phyloP scores from a whole-genome alignment of 1,140 invertebrate species.

The Rhagoletis zephyria region DNA sequence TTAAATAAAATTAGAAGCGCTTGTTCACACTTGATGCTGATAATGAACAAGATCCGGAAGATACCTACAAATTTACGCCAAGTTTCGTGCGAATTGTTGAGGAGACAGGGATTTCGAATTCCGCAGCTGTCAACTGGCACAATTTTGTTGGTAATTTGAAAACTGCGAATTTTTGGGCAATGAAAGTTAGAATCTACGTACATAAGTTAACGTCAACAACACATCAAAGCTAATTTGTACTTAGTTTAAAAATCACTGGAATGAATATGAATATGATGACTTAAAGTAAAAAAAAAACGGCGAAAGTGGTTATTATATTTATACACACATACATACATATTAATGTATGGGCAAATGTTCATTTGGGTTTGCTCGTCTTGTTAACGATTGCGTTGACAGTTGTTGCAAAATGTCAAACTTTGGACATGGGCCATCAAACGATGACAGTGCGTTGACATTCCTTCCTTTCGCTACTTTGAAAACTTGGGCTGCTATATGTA shows the following conservation, averaged over 20 bases:
- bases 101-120: too few relatives aligned
- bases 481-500: too few relatives aligned
- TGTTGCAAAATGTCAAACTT: constrained; percentile 37
- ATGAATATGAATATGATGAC: background rate
- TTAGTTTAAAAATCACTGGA: background rate
- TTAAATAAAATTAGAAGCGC: background rate
- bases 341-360: background rate
- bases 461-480: too few relatives aligned
- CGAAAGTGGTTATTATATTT: background rate
- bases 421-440: background rate
- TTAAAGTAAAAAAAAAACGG: background rate
- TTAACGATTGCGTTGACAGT: constrained; percentile 10
- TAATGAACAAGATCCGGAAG: too few relatives aligned
- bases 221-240: constrained; percentile 15
- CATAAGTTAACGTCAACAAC: background rate
- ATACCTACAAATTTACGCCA: too few relatives aligned
- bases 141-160: background rate
- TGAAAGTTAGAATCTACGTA: background rate
- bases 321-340: background rate
- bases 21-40: background rate
- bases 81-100: too few relatives aligned
- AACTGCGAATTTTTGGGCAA: background rate
- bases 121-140: too few relatives aligned
- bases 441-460: constrained; percentile 22
- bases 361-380: background rate